These are phyloP conservation scores for Rhagophthalmus giganteus DNA, from an alignment of 2,888 invertebrate species.

Conservation along the genomic window DNA sequence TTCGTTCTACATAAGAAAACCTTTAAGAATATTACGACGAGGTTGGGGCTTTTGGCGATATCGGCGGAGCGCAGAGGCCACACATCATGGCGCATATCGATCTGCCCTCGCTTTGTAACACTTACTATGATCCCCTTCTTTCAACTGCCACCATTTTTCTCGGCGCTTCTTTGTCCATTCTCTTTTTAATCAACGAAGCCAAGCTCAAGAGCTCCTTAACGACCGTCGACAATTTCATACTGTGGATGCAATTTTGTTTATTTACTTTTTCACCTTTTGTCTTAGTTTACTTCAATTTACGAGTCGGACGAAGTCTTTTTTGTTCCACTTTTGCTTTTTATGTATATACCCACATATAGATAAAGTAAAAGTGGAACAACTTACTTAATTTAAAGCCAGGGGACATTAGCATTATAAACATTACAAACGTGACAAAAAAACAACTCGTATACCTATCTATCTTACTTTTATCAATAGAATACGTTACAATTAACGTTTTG, in stretches of 20 bases:
- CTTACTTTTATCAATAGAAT: too few species aligned
- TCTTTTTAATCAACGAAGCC: slow-evolving; percentile 34
- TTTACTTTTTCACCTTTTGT: slow-evolving; percentile 44
- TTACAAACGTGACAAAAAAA: too few species aligned
- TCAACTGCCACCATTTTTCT: slow-evolving; percentile 35
- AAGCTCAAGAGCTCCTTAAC: slow-evolving; percentile 33
- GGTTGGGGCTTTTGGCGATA: slow-evolving; percentile 32
- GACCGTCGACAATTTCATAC: slow-evolving; percentile 34
- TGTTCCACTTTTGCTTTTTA: too few species aligned
- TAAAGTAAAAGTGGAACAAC: too few species aligned
- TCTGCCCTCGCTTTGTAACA: slow-evolving; percentile 35
- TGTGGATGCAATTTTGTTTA: slow-evolving; percentile 34
- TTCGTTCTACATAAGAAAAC: slow-evolving; percentile 30
- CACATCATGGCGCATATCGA: slow-evolving; percentile 35
- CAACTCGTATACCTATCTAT: too few species aligned
- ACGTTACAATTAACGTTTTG: too few species aligned
- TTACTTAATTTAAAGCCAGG: too few species aligned
- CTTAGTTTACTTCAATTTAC: slow-evolving; percentile 23
- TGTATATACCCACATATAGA: too few species aligned
- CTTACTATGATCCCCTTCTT: slow-evolving; percentile 34
- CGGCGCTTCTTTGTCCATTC: slow-evolving; percentile 34
- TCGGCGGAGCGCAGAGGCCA: slow-evolving; percentile 35
- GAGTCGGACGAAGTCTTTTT: slow-evolving; percentile 1
- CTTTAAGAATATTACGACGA: slow-evolving; percentile 31
- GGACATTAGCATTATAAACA: too few species aligned